These are phyloP conservation scores for Emmelina monodactyla DNA, from an alignment of 2,888 invertebrate species.

Conservation along the genomic window DNA sequence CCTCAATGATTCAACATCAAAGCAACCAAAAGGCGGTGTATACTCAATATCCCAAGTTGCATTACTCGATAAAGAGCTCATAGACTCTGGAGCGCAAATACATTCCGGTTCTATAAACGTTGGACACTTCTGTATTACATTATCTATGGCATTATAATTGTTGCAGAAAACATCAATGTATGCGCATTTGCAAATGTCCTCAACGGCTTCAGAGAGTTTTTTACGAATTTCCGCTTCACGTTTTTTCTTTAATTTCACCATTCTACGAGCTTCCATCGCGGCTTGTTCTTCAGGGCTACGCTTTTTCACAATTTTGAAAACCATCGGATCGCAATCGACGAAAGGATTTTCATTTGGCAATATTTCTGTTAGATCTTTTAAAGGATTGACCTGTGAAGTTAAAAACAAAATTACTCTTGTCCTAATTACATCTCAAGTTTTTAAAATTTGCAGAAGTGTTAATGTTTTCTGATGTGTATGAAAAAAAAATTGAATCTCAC, in stretches of 20 bases:
- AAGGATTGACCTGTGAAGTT: slow-evolving; percentile 71
- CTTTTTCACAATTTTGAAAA: slow-evolving; percentile 72
- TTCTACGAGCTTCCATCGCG: slow-evolving; percentile 59
- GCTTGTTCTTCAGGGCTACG: slow-evolving; percentile 61
- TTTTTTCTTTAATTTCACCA: slow-evolving; percentile 62
- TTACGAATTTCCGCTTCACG: slow-evolving; percentile 60
- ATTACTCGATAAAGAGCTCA: slow-evolving; percentile 61
- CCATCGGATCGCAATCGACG: slow-evolving; percentile 71
- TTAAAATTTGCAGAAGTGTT: too few relatives aligned
- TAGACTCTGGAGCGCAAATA: slow-evolving; percentile 41
- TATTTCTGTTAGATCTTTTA: slow-evolving; percentile 68
- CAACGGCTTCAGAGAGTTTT: slow-evolving; percentile 48
- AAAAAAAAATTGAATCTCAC: too few relatives aligned
- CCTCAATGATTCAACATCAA: slow-evolving; percentile 64
- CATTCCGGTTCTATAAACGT: slow-evolving; percentile 54
- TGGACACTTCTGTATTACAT: slow-evolving; percentile 49
- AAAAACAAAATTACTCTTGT: too few relatives aligned
- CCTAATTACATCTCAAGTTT: too few relatives aligned
- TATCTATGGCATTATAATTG: slow-evolving; percentile 49
- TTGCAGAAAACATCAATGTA: slow-evolving; percentile 61
- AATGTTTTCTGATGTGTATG: too few relatives aligned
- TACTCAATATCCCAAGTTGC: slow-evolving; percentile 76
- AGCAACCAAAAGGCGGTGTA: slow-evolving; percentile 74
- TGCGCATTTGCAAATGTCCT: slow-evolving; percentile 57
- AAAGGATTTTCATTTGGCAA: slow-evolving; percentile 72